phyloP scores from a whole-genome alignment of 2,888 invertebrate genomes.

The Aethes cnicana region DNA sequence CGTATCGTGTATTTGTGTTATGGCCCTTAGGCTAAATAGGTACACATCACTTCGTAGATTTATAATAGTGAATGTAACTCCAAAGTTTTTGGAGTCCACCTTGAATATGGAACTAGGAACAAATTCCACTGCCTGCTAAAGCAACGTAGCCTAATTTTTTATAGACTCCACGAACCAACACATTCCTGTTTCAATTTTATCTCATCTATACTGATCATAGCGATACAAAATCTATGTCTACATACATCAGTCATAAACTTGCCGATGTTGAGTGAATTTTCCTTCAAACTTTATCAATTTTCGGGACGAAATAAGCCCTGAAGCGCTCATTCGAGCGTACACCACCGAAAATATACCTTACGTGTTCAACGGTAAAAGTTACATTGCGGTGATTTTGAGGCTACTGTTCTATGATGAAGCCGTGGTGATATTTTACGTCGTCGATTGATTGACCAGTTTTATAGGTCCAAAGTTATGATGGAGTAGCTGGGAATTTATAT shows the following conservation, averaged over 20 bases:
- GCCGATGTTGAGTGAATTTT: conserved; percentile 47
- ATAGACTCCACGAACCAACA: conserved; percentile 7
- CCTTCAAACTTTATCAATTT: conserved; percentile 56
- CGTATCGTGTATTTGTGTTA: no score
- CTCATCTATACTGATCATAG: conserved; percentile 12
- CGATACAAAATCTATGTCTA: conserved; percentile 41
- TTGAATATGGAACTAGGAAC: no score
- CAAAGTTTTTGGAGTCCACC: no score
- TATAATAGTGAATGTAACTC: no score
- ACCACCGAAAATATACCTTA: conserved; percentile 1
- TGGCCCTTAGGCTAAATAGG: no score
- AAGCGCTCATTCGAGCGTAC: conserved; percentile 38
- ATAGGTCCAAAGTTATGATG: conserved; percentile 39
- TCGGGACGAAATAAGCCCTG: conserved; percentile 39
- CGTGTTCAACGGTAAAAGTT: background rate
- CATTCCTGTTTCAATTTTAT: conserved; percentile 16
- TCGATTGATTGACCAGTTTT: conserved; percentile 23
- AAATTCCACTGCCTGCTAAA: no score
- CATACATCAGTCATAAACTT: conserved; percentile 43
- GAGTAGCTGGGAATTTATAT: conserved; percentile 40
- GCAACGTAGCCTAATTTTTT: background rate
- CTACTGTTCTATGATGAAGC: conserved; percentile 7
- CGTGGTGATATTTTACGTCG: conserved; percentile 7
- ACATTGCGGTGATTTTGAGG: background rate
- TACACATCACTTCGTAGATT: no score